Base-by-base conservation (phyloP, 2,797 vertebrate species). In the Otolemur crassicaudatus region DNA sequence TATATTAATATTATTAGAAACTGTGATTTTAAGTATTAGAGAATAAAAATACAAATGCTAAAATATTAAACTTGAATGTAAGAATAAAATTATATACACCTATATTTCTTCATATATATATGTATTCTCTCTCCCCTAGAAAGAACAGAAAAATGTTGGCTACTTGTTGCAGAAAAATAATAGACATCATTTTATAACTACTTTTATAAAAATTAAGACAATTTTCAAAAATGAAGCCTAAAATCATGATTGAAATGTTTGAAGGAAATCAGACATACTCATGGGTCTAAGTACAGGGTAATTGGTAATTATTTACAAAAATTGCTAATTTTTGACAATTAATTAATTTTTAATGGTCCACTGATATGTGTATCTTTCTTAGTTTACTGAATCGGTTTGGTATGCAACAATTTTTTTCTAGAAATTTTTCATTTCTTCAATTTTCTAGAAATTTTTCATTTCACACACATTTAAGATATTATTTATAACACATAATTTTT, bases 391-490 rank as follows among this genome's bases (percentile, higher is more conserved):
- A 43, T 70, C 12, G 53, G 0, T 61, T 61, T 77, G 16, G 8
- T 69, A 40, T 46, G 4, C 10, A 72, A 43, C 9, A 56, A 49
- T 22, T 61, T 61, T 56, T 85, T 95, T 83, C 70, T 80, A 90
- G 56, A 94, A 29, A 58, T 56, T 20, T 19, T 2, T 65, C 49
- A 37, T n/a, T 29, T 31, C 7, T 81, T 79, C 40, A 43, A 6
- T 56, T 85, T 95, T 83, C 70, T 80, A 90, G 56, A 94, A 29
- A 58, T 56, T 17, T 19, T 2, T 65, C 76, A 84, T 88, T 87
- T 91, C 31, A 73, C 4, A 81, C 1, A 65, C 40, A 87, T 29
- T 46, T 22, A 43, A 43, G 23, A 60, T 6, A 53, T 17, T 31
- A n/a, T n/a, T 8, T 7, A 9, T 58, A 58, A 58, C 8, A 53